Evolutionary conservation across 2,113 vertebrate species (phyloP), one percentile per base, ranked within the genome.

Genomic region (Plectropomus leopardus): DNA sequence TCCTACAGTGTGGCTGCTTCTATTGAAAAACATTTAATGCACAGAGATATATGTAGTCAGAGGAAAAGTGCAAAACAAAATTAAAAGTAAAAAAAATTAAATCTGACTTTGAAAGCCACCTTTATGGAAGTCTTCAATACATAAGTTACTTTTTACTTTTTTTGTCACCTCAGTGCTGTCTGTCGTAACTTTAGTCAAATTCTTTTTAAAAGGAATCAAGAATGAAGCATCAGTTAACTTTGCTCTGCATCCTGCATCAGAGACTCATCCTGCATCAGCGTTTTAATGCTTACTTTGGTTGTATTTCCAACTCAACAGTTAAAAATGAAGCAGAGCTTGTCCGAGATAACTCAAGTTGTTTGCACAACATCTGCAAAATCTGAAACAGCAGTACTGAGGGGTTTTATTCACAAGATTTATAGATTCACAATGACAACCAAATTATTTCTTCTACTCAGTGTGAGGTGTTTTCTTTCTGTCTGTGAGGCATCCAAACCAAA

Each of bases 401-500:
- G 5, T 30, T 70, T 55, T 30, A 45, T 59, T 32, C 42, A 24
- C 4, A 36, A 66, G 70, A 82, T 86, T 74, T 79, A 86, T 50
- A 17, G 7, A 16, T 48, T 57, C 0, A 1, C 32, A 6, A 72
- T 77, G 42, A 58, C 51, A 0, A 69, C 19, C 11, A 60, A 75
- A 67, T 76, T 10, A 14, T 64, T 32, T 65, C 23, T 53, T 75
- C 28, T 34, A 5, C 65, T 84, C 81, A 45, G 78, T 0, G 0
- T 55, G 75, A 82, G 47, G 54, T 24, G 10, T 57, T 58, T n/a
- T 32, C 50, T 82, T 80, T 75, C 42, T 74, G 59, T 55, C 68
- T 54, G 63, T 57, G 60, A 78, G 47, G 24, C 44, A 6, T 54
- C 40, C 15, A 61, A 54, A 51, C 28, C 60, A 51, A 80, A 61